Conservation (phyloP, 2,113 vertebrate genomes). For the Poicephalus gulielmi region DNA sequence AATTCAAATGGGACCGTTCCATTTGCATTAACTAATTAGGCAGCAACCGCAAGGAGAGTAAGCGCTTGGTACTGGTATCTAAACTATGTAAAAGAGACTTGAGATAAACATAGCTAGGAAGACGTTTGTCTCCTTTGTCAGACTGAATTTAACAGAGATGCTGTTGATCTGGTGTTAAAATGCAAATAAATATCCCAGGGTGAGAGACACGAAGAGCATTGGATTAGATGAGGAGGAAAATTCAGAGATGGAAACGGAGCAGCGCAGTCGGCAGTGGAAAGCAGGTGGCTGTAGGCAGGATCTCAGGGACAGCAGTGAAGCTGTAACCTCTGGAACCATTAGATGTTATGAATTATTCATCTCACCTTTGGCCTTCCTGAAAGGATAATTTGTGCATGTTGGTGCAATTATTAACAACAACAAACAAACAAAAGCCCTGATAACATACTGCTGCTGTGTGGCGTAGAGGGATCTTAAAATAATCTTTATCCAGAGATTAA, state of each 20-base stretch:
- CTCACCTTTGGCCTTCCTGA: background rate
- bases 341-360: background rate
- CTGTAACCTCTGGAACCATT: background rate
- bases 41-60: fast-evolving
- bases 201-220: background rate
- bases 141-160: background rate
- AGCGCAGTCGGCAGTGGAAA: background rate
- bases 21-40: slow-evolving; percentile 17
- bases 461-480: slow-evolving; percentile 43
- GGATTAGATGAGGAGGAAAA: background rate
- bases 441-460: background rate
- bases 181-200: background rate
- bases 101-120: background rate
- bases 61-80: background rate
- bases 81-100: background rate
- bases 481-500: slow-evolving; percentile 73
- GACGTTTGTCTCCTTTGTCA: background rate
- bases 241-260: background rate
- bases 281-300: background rate
- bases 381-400: background rate
- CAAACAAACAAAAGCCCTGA: background rate
- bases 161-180: background rate
- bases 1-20: background rate
- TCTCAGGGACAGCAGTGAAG: background rate
- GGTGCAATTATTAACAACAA: background rate